A percentile compares a stretch with the other conserved stretches of the same genome.
Evolutionary conservation across 2,113 vertebrate genomes (phyloP).

Genomic region (Polypterus bichir): DNA sequence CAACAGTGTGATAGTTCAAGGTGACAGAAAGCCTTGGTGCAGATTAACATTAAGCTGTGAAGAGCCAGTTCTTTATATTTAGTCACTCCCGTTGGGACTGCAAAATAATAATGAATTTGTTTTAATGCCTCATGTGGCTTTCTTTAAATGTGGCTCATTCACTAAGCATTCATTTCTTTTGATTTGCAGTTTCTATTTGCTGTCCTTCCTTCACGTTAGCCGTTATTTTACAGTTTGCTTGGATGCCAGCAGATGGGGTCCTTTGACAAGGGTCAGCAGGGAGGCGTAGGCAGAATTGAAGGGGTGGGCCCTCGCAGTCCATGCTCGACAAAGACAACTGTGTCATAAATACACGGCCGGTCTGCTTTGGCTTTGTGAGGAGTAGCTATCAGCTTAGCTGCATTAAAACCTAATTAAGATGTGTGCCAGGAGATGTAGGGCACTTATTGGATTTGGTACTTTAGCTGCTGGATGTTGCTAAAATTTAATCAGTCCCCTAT

Average conservation of each 20-base stretch:
- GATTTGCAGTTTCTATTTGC: slow-evolving; percentile 2
- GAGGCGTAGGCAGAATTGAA: slow-evolving; percentile 30
- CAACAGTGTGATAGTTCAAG: too few species aligned
- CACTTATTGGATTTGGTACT: slow-evolving; percentile 74
- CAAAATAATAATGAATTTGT: too few species aligned
- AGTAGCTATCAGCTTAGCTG: slow-evolving; percentile 66
- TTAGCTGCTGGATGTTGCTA: slow-evolving; percentile 57
- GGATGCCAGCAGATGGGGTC: slow-evolving; percentile 81
- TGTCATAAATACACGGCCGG: slow-evolving; percentile 48
- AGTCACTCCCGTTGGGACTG: too few species aligned
- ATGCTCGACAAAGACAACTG: slow-evolving; percentile 12
- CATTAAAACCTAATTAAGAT: slow-evolving; percentile 90
- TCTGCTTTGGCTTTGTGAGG: slow-evolving; percentile 39
- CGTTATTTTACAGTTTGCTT: neutral
- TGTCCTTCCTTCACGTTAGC: slow-evolving; percentile 44
- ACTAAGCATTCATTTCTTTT: too few species aligned
- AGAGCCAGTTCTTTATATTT: too few species aligned
- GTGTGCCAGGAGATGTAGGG: slow-evolving; percentile 67
- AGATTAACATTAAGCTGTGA: too few species aligned
- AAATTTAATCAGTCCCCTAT: slow-evolving; percentile 45
- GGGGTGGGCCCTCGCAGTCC: slow-evolving; percentile 8
- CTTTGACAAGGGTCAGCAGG: slow-evolving; percentile 65
- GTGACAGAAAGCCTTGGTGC: too few species aligned
- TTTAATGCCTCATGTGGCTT: too few species aligned
- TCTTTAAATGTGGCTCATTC: too few species aligned